These are phyloP conservation scores for Patella vulgata DNA, from an alignment of 1,140 invertebrate genomes.

Conservation along the genomic window DNA sequence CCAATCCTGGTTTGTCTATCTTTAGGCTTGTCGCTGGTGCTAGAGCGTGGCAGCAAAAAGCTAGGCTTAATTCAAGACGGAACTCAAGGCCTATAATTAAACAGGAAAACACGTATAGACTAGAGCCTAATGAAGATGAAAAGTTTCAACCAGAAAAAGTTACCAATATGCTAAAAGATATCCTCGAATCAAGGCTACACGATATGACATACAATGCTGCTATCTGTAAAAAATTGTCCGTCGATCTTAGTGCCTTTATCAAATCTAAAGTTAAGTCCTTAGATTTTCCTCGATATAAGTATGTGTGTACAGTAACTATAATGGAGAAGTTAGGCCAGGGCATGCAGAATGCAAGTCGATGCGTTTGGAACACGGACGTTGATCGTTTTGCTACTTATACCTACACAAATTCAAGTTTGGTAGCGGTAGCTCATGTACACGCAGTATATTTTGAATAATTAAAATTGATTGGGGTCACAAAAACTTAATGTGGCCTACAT, in stretches of 20 bases:
- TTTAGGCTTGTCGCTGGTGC: conserved; percentile 43
- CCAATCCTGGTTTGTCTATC: conserved; percentile 25
- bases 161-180: conserved; percentile 21
- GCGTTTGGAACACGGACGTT: conserved; percentile 47
- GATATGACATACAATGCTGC: conserved; percentile 33
- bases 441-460: conserved; percentile 60
- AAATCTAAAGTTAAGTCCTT: conserved; percentile 44
- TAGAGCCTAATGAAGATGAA: conserved; percentile 34
- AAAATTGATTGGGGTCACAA: no score
- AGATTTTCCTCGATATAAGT: conserved; percentile 54
- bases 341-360: conserved; percentile 46
- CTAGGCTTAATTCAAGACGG: conserved; percentile 10
- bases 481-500: no score
- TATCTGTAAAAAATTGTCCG: conserved; percentile 27
- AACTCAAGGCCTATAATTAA: conserved; percentile 9
- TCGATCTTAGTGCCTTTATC: conserved; percentile 36
- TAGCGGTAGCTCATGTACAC: conserved; percentile 52
- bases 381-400: conserved; percentile 53
- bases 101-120: conserved; percentile 49
- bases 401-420: conserved; percentile 42
- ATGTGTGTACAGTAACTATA: conserved; percentile 56
- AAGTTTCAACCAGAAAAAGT: conserved; percentile 38
- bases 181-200: conserved; percentile 32
- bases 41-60: conserved; percentile 40
- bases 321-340: conserved; percentile 56